Evolutionary conservation across 1,140 invertebrate genomes (phyloP).

Genomic region (Andrena cerasifolii): DNA sequence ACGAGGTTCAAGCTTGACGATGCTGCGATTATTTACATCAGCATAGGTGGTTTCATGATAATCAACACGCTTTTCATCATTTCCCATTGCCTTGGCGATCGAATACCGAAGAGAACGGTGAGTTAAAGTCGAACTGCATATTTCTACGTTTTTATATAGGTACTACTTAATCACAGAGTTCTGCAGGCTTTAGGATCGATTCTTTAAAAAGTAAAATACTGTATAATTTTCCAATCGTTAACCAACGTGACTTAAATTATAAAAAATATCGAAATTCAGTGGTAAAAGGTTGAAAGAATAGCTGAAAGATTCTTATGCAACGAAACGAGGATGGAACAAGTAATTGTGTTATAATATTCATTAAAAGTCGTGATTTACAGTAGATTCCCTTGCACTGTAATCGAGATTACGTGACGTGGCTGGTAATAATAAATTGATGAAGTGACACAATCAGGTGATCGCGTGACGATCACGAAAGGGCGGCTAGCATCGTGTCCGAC

Average conservation of each 20-base stretch:
- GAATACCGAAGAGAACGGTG: constrained; percentile 86
- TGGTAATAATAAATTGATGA: constrained; percentile 14
- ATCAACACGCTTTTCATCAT: constrained; percentile 86
- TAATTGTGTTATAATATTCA: too few relatives aligned
- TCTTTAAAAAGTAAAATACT: neutral
- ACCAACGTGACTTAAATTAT: too few relatives aligned
- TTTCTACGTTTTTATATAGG: too few relatives aligned
- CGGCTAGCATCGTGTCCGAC: neutral
- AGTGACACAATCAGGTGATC: neutral
- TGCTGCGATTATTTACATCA: constrained; percentile 83
- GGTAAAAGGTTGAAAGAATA: too few relatives aligned
- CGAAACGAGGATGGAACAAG: neutral
- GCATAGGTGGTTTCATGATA: constrained; percentile 84
- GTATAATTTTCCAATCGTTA: neutral
- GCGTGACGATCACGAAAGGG: constrained; percentile 39
- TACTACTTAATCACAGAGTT: too few relatives aligned
- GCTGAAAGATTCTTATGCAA: neutral
- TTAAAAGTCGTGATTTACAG: too few relatives aligned
- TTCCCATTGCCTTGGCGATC: constrained; percentile 84
- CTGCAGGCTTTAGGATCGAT: too few relatives aligned
- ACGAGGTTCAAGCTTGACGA: constrained; percentile 82
- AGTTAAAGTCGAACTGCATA: constrained; percentile 29
- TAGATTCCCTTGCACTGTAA: neutral
- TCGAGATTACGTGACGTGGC: constrained; percentile 2
- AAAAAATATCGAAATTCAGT: too few relatives aligned